These are phyloP conservation scores for Lepidochitona cinerea DNA, from an alignment of 2,888 invertebrate species.

Conservation along the genomic window DNA sequence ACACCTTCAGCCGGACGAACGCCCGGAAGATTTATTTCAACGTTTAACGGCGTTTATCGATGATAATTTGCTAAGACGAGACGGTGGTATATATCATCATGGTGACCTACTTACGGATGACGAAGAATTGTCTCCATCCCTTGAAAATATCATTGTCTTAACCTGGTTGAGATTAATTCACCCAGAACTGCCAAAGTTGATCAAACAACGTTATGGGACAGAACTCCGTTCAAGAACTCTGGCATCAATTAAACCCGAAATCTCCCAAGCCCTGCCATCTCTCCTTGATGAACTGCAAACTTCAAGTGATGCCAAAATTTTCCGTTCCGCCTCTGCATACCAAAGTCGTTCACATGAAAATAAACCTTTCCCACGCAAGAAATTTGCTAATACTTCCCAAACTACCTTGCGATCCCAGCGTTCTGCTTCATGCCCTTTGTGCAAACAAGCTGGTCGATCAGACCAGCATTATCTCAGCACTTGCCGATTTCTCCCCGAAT, in stretches of 20 bases:
- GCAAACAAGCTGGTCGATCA: not conserved
- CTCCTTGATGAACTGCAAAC: slow-evolving; percentile 17
- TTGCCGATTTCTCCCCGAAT: not conserved
- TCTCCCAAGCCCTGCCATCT: slow-evolving; percentile 4
- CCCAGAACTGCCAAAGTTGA: slow-evolving; percentile 10
- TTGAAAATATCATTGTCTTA: slow-evolving; percentile 20
- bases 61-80: slow-evolving; percentile 32
- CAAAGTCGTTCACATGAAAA: no score
- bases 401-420: no score
- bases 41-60: slow-evolving; percentile 28
- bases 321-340: no score
- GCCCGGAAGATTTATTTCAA: slow-evolving; percentile 34
- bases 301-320: no score
- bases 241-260: slow-evolving; percentile 8
- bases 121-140: slow-evolving; percentile 20
- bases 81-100: slow-evolving; percentile 33
- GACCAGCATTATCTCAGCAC: not conserved
- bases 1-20: slow-evolving; percentile 26
- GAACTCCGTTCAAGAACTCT: not conserved
- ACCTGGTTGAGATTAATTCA: slow-evolving; percentile 20
- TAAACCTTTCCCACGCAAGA: no score
- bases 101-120: slow-evolving; percentile 15
- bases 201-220: slow-evolving; percentile 10
- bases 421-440: no score
- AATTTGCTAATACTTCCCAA: no score